Percentiles rank a stretch among this genome's conserved stretches.
Conservation (phyloP, 2,113 vertebrate species). For the Silurus glanis region DNA sequence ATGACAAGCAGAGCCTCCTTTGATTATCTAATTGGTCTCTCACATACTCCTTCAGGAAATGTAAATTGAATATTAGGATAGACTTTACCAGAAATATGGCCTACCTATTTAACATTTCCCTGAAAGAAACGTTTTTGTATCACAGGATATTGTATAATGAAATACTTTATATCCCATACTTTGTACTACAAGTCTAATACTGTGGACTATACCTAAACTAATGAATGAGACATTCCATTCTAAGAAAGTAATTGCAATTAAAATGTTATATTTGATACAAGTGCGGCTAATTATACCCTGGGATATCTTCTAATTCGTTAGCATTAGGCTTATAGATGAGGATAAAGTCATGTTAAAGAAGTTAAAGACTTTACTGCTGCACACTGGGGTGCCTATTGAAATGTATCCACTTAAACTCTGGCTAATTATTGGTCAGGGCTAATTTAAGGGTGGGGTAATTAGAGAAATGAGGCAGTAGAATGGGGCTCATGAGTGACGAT, state of each 20-base stretch:
- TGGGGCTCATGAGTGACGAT: slow-evolving; percentile 58
- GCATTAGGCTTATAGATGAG: slow-evolving; percentile 25
- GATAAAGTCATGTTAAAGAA: slow-evolving; percentile 53
- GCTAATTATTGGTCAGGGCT: slow-evolving; percentile 64
- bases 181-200: background rate
- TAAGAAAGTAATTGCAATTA: background rate
- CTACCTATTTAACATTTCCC: background rate
- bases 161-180: background rate
- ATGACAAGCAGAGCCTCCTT: background rate
- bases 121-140: background rate
- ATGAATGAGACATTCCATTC: background rate
- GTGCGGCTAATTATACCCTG: slow-evolving; percentile 31
- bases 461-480: slow-evolving; percentile 63
- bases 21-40: background rate
- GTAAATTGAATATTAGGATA: background rate
- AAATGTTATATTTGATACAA: background rate
- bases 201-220: background rate
- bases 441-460: slow-evolving; percentile 69
- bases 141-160: background rate
- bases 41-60: background rate
- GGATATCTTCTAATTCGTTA: slow-evolving; percentile 39
- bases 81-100: background rate
- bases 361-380: slow-evolving; percentile 55
- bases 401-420: slow-evolving; percentile 30
- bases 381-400: slow-evolving; percentile 58